Evolutionary conservation across 1,140 invertebrate genomes (phyloP), one percentile per base, ranked within the genome.

Genomic region (Leptonema lineaticorne): DNA sequence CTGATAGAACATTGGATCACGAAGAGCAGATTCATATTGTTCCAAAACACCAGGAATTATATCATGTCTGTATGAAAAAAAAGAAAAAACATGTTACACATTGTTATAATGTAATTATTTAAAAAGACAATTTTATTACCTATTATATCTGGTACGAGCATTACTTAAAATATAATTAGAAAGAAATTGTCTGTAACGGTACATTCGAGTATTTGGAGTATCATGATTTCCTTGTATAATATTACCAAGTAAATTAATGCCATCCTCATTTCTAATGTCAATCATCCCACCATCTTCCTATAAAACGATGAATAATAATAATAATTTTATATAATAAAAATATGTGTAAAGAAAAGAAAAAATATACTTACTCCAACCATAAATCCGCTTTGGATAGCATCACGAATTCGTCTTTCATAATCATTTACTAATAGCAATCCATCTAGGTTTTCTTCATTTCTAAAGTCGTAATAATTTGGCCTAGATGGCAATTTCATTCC

Each of bases 401-500:
- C 77, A 8, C 78, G 75, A n/a, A 89, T 81, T 63, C 87, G 81
- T n/a, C 74, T 75, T 73, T 87, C 85, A 68, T 79, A 78, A 63
- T 83, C 79, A 16, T 82, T 75, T 66, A 85, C 77, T 68, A 82
- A 76, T 69, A 81, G 67, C 3, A 83, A 71, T 67, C 78, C 74
- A 48, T 79, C 78, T 5, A 81, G 75, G 48, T 81, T 78, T 1
- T 84, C 69, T 6, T 75, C 67, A 18, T 78, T 75, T 2, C 85
- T 81, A 33, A 85, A 70, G 8, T 79, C 75, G 26, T 78, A 81
- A 68, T 85, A 80, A 71, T 84, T 78, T 56, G 84, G 76, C 58
- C 87, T 84, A 53, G 78, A 77, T 28, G 84, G 81, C 75, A 84
- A 84, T 71, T 84, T 81, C 20, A 85, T 75, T 60, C 87, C 87